phyloP scores from a whole-genome alignment of 1,140 invertebrate species.

The Chymomyza costata region DNA sequence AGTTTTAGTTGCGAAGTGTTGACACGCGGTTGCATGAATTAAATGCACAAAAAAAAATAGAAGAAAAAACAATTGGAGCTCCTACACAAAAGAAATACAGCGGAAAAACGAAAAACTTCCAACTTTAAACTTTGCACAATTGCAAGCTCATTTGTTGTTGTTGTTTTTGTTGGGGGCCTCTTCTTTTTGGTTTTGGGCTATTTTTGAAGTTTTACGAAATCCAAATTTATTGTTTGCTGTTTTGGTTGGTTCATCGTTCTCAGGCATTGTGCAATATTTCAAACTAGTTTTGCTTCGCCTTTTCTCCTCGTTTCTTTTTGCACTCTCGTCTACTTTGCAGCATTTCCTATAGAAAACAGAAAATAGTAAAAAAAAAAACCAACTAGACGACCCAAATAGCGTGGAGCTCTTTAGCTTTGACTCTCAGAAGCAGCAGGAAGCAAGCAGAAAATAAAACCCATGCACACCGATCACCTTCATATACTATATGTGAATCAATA shows the following conservation, averaged over 20 bases:
- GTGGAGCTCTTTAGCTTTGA: too few relatives aligned
- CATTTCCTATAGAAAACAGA: too few relatives aligned
- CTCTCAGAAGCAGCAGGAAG: constrained; percentile 13
- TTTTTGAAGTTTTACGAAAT: constrained; percentile 47
- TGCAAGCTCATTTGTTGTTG: constrained; percentile 34
- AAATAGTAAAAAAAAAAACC: too few relatives aligned
- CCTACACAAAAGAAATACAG: constrained; percentile 28
- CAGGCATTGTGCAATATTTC: constrained; percentile 35
- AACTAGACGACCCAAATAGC: too few relatives aligned
- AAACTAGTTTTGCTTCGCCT: too few relatives aligned
- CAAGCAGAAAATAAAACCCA: too few relatives aligned
- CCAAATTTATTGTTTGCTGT: constrained; percentile 29
- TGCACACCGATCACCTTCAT: too few relatives aligned
- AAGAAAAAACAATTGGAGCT: constrained; percentile 16
- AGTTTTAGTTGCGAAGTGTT: constrained; percentile 4
- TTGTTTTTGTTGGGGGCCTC: constrained; percentile 21
- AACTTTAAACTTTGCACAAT: constrained; percentile 33
- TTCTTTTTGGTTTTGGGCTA: constrained; percentile 35
- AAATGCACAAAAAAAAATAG: constrained; percentile 28
- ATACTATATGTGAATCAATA: too few relatives aligned
- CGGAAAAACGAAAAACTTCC: too few relatives aligned
- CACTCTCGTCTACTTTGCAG: too few relatives aligned
- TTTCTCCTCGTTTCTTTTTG: too few relatives aligned
- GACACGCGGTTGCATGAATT: too few relatives aligned
- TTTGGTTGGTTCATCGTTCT: constrained; percentile 25